These are phyloP conservation scores for Rhadinocentrus ornatus DNA, from an alignment of 2,797 vertebrate genomes.

Conservation along the genomic window DNA sequence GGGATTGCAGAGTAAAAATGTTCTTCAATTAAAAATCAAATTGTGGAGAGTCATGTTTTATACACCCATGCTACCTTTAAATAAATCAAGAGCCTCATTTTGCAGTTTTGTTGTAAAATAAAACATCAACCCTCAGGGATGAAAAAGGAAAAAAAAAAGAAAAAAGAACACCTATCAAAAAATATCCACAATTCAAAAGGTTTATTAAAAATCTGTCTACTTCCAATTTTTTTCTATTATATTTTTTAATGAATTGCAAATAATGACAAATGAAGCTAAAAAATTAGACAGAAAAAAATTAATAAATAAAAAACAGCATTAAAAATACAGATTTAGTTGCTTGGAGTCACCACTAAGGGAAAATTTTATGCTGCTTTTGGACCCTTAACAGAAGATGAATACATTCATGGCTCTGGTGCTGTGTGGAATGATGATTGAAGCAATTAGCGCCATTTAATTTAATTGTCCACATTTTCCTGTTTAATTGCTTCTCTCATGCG, in stretches of 20 bases:
- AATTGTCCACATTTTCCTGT: slow-evolving; percentile 66
- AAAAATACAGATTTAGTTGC: slow-evolving; percentile 55
- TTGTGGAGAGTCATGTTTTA: background rate
- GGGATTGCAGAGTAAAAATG: background rate
- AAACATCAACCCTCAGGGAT: background rate
- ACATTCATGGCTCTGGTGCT: slow-evolving; percentile 36
- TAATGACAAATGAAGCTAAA: background rate
- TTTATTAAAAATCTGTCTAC: no score
- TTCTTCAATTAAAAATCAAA: no score
- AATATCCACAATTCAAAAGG: no score
- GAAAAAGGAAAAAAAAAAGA: no score
- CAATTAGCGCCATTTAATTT: slow-evolving; percentile 72
- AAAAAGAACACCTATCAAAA: no score
- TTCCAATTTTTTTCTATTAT: no score
- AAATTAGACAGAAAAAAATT: background rate
- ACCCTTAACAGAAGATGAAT: slow-evolving; percentile 54
- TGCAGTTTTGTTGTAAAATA: background rate
- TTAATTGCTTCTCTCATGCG: slow-evolving; percentile 63
- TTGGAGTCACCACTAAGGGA: slow-evolving; percentile 52
- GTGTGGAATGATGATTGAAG: slow-evolving; percentile 53
- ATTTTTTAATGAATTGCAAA: no score
- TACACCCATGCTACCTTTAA: background rate
- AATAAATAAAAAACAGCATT: background rate
- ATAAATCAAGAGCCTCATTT: background rate
- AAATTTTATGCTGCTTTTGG: slow-evolving; percentile 57